Conservation (phyloP, 2,888 invertebrate species). For the Tetragonula carbonaria region DNA sequence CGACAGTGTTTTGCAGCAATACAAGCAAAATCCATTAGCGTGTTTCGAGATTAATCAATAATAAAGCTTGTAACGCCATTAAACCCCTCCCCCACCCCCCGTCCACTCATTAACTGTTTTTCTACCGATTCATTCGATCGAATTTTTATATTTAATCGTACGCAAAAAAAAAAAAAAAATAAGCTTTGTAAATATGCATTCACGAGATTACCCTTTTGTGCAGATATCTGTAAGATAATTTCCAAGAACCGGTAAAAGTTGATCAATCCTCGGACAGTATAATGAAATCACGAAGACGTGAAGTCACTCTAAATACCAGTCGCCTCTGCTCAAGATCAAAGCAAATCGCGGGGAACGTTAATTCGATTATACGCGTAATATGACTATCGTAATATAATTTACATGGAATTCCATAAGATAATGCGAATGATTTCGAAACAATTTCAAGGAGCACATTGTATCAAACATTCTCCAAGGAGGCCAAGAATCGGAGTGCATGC, state of each 20-base stretch:
- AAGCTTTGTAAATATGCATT: background rate
- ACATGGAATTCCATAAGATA: conserved; percentile 43
- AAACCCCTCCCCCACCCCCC: background rate
- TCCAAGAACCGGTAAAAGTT: background rate
- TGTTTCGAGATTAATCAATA: background rate
- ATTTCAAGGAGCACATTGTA: conserved; percentile 16
- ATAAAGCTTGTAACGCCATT: conserved; percentile 14
- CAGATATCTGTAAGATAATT: background rate
- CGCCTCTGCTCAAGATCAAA: conserved; percentile 14
- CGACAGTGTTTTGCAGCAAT: background rate
- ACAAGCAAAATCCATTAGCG: conserved; percentile 17
- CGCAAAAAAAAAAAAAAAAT: no score
- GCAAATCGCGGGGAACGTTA: background rate
- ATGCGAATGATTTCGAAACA: conserved; percentile 43
- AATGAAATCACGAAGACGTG: conserved; percentile 4
- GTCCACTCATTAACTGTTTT: background rate
- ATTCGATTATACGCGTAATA: conserved; percentile 32
- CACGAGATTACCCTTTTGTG: background rate
- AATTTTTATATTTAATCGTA: background rate
- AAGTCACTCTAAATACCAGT: conserved; percentile 27
- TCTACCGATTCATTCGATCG: background rate
- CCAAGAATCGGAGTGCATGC: conserved; percentile 13
- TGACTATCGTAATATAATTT: conserved; percentile 36
- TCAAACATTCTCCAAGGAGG: conserved; percentile 47
- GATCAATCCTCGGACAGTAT: background rate